Evolutionary conservation across 1,140 invertebrate genomes (phyloP), one percentile per base, ranked within the genome.

Genomic region (Hyles vespertilio): DNA sequence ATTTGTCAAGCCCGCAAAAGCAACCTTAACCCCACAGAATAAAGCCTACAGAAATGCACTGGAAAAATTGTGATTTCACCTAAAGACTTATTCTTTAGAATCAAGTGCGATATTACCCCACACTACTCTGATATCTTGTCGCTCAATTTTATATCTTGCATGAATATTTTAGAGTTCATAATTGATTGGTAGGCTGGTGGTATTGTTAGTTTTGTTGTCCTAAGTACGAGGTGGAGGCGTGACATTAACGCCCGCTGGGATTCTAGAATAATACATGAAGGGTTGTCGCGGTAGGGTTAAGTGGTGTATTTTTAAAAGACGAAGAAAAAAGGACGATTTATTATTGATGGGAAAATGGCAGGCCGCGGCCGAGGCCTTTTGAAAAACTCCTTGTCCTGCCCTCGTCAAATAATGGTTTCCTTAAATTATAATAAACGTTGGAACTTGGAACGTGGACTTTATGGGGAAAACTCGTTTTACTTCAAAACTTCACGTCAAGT

Each of bases 191-290:
- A 7, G n/a, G 1, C 58, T 51, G 32, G 65, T 33, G 34, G 44
- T 48, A 67, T 51, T 61, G 59, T 73, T 77, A 75, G 75, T 78
- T 76, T 72, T 77, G 79, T 82, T 82, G 74, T 78, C 71, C 58
- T 71, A 78, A 78, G 74, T 79, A 78, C 67, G 79, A 77, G 64
- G 69, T 73, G 67, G 72, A 87, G 84, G 84, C 84, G 83, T 84
- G 82, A 87, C 81, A 86, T 86, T 87, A 79, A 70, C 84, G 78
- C 83, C 80, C 77, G 72, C 57, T 71, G 74, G 77, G 80, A 72
- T 79, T 78, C 70, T 74, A 62, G 80, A 84, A 84, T 84, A 84
- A 84, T 82, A 70, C 60, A 86, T 79, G 81, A 85, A 83, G 84
- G 80, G 81, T 79, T 84, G 73, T 71, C 61, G 74, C 71, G 74